Percentiles rank a stretch among this genome's conserved stretches.
These are phyloP conservation scores for Auanema sp. DNA, from an alignment of 2,888 invertebrate species.

Conservation along the genomic window DNA sequence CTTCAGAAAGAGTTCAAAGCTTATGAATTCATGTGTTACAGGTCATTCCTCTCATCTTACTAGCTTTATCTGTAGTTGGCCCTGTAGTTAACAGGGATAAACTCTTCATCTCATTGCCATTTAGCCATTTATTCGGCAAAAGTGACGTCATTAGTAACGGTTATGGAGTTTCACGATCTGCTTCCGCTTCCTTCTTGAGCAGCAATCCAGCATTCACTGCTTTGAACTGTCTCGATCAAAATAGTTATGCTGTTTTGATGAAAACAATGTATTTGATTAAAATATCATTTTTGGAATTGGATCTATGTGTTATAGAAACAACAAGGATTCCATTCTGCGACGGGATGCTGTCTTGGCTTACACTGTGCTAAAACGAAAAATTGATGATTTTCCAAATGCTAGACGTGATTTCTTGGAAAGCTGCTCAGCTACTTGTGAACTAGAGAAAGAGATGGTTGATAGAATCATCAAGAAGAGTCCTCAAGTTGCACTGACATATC, in stretches of 20 bases:
- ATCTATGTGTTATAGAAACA: constrained; percentile 22
- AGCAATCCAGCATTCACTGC: constrained; percentile 51
- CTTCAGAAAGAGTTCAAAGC: too few species aligned
- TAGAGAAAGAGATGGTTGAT: constrained; percentile 44
- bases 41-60: constrained; percentile 22
- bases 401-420: constrained; percentile 25
- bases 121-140: constrained; percentile 30
- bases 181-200: constrained; percentile 43
- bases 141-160: constrained; percentile 30
- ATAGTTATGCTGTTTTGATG: constrained; percentile 43
- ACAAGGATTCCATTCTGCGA: constrained; percentile 39
- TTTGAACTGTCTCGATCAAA: constrained; percentile 27
- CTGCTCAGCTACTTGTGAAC: constrained; percentile 37
- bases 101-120: constrained; percentile 30
- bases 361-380: constrained; percentile 37
- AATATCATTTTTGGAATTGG: not conserved
- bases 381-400: constrained; percentile 36
- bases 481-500: constrained; percentile 46
- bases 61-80: constrained; percentile 26
- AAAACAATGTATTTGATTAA: constrained; percentile 15
- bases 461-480: constrained; percentile 43
- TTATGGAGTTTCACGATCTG: constrained; percentile 24
- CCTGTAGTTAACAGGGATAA: constrained; percentile 25
- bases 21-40: constrained; percentile 7
- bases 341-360: constrained; percentile 42